A percentile compares a stretch with the other conserved stretches of the same genome.
Conservation (phyloP, 2,113 vertebrate species). For the Canis aureus region DNA sequence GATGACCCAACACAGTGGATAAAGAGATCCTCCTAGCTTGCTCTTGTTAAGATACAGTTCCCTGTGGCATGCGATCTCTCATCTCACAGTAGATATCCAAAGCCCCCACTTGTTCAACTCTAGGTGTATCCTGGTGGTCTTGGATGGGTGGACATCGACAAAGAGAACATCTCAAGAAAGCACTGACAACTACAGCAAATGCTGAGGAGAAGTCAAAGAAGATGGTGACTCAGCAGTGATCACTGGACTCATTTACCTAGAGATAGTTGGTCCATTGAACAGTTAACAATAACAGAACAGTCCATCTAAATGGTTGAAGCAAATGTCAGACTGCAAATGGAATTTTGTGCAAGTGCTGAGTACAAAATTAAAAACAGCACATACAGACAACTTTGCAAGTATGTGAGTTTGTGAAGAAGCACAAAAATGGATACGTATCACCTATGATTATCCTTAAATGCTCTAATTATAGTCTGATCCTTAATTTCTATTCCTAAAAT, state of each 20-base stretch:
- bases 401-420: neutral
- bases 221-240: neutral
- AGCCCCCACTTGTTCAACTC: neutral
- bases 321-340: neutral
- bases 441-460: neutral
- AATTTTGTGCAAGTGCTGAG: neutral
- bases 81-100: neutral
- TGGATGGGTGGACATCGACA: neutral
- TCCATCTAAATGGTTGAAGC: neutral
- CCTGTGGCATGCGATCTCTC: fast-evolving
- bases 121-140: neutral
- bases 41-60: neutral
- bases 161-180: neutral
- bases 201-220: neutral
- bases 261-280: neutral
- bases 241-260: neutral
- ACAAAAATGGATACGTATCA: neutral
- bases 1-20: neutral
- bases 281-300: neutral
- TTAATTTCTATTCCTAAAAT: conserved; percentile 4
- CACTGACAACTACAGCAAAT: neutral
- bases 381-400: neutral
- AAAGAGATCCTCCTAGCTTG: neutral
- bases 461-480: neutral
- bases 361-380: neutral